Base-by-base conservation (phyloP, 92 coral and sea anemone genomes). In the Porites rus region DNA sequence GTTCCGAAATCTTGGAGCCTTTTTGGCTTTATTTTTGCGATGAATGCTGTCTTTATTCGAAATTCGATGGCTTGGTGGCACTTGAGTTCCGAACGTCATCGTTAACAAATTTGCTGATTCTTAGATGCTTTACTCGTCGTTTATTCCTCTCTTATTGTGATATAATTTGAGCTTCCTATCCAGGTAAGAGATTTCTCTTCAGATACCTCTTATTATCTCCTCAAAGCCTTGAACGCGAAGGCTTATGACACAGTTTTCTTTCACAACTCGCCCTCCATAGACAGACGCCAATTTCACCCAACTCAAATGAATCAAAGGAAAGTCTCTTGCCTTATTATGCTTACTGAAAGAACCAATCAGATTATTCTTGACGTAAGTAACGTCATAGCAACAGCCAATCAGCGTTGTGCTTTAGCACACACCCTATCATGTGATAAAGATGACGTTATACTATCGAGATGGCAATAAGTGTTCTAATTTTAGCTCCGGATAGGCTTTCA, bases 351-450 rank as follows among this genome's bases (percentile, higher is more conserved):
- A 77, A 20, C 93, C 93, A 91, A 91, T 91, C 91, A 91, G 63
- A 83, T 38, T 62, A 18, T 13, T 19, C 66, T 21, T 53, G 84
- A 86, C 95, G 95, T 82, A 87, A 89, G 13, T 0, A 77, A 88
- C 86, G 66, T 61, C 93, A 74, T 75, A 63, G 97, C 92, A 74
- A 93, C 94, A 90, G 75, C 98, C 98, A 95, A 95, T 97, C 94
- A 93, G 88, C 82, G 9, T n/a, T 43, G 68, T 18, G 6, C 18
- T 18, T 21, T 53, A 67, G 56, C 77, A 86, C 94, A 91, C 99
- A 88, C 99, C 99, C 93, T 43, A 82, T 76, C 96, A 90, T 84
- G 87, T 94, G 98, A 94, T 73, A 72, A 78, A 50, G 62, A 58
- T 77, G 85, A 72, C 79, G 80, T 92, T 87, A 89, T 78, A 76